Conservation (phyloP, 2,888 invertebrate species). For the Carcina quercana region DNA sequence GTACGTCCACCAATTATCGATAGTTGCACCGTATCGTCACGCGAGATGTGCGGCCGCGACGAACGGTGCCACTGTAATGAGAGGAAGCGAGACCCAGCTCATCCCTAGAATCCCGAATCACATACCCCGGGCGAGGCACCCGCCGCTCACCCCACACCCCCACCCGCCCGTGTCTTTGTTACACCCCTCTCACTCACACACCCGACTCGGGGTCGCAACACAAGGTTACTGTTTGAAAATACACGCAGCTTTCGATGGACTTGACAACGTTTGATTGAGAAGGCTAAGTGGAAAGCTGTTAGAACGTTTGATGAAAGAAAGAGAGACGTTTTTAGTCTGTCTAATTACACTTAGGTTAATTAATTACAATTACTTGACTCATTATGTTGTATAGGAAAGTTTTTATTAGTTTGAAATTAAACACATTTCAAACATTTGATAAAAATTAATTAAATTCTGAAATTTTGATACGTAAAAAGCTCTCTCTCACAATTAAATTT, state of each 20-base stretch:
- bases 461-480: too few relatives aligned
- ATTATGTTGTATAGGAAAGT: too few relatives aligned
- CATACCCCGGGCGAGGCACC: constrained; percentile 66
- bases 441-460: too few relatives aligned
- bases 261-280: constrained; percentile 13
- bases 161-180: constrained; percentile 53
- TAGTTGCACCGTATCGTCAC: constrained; percentile 5
- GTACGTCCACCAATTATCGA: constrained; percentile 20
- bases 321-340: too few relatives aligned
- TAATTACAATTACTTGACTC: too few relatives aligned
- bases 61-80: constrained; percentile 67
- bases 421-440: too few relatives aligned
- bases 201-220: constrained; percentile 41
- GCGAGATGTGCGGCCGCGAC: constrained; percentile 55
- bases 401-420: too few relatives aligned
- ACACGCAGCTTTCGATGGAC: constrained; percentile 32
- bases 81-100: constrained; percentile 71
- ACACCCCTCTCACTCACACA: constrained; percentile 68
- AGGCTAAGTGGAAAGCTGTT: constrained; percentile 7
- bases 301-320: too few relatives aligned
- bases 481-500: too few relatives aligned
- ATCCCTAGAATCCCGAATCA: constrained; percentile 75
- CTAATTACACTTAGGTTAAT: too few relatives aligned
- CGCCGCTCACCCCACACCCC: constrained; percentile 49
- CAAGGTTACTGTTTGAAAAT: constrained; percentile 57